Base-by-base conservation (phyloP, 2,888 invertebrate species). In the Gnatocerus cornutus region DNA sequence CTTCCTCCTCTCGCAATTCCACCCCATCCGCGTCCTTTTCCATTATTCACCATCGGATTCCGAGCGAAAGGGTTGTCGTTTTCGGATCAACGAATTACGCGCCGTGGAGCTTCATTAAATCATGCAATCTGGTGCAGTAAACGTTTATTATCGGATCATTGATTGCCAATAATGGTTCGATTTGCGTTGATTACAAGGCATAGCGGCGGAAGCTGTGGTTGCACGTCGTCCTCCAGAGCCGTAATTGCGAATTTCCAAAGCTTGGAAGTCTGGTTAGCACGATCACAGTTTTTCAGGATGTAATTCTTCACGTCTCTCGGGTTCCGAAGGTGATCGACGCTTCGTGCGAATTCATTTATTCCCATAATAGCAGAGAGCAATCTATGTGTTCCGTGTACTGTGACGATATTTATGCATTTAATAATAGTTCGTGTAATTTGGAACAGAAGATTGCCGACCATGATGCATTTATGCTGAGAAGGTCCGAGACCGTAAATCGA, bases 151-250 rank as follows among this genome's bases (percentile, higher is more conserved):
- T 79, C 81, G 82, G 82, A 79, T 80, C 83, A 83, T 83, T 83
- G 83, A 84, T 84, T 80, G 81, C 81, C 83, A 82, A 83, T 84
- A 83, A 83, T 81, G 79, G 81, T 81, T 82, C 84, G 83, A 84
- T 84, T 82, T 82, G 81, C 80, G 76, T 77, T 84, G 83, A 84
- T 84, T 83, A 83, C 81, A 84, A 81, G 83, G 82, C 81, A 79
- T 71, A 75, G 78, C 82, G 81, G 82, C 83, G 83, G 83, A 83
- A 83, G 82, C 82, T 82, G 82, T 75, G 82, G 82, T 81, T 78
- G 73, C 70, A 61, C 56, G 66, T 52, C 27, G 30, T 29, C 8
- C 8, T 3, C 8, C 48, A 30, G 56, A 43, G 43, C 55, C 48
- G 48, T 21, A 50, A 45, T 41, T 37, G 41, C 30, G 37, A 30